These are phyloP conservation scores for Hybos culiciformis DNA, from an alignment of 2,888 invertebrate species.

Conservation along the genomic window DNA sequence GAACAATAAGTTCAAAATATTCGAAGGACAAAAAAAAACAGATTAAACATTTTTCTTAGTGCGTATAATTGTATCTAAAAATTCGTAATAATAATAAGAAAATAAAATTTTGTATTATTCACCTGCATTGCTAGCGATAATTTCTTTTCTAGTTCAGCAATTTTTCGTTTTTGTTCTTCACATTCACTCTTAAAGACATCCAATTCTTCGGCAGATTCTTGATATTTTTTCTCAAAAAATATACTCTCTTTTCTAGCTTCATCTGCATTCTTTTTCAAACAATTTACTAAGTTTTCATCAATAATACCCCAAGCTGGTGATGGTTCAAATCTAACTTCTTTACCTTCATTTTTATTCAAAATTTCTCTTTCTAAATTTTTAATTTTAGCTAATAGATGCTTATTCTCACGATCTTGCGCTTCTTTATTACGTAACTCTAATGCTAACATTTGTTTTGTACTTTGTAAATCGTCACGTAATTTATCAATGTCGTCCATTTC, in stretches of 20 bases:
- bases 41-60: background rate
- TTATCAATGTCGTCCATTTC: constrained; percentile 87
- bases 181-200: constrained; percentile 60
- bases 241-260: constrained; percentile 66
- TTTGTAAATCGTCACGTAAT: constrained; percentile 78
- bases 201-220: constrained; percentile 59
- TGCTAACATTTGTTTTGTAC: constrained; percentile 80
- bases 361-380: constrained; percentile 69
- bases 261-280: constrained; percentile 58
- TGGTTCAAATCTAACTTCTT: constrained; percentile 14
- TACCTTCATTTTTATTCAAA: constrained; percentile 42
- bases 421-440: constrained; percentile 76
- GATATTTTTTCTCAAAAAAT: constrained; percentile 66
- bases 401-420: constrained; percentile 72
- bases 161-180: constrained; percentile 67
- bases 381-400: constrained; percentile 63
- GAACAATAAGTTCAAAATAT: no score
- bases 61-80: background rate
- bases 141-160: constrained; percentile 62
- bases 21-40: background rate
- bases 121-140: constrained; percentile 53
- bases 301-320: constrained; percentile 33
- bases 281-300: constrained; percentile 51
- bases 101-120: constrained; percentile 14
- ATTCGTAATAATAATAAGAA: background rate